These are phyloP conservation scores for Zalophus californianus DNA, from an alignment of 2,797 vertebrate species.

Conservation along the genomic window DNA sequence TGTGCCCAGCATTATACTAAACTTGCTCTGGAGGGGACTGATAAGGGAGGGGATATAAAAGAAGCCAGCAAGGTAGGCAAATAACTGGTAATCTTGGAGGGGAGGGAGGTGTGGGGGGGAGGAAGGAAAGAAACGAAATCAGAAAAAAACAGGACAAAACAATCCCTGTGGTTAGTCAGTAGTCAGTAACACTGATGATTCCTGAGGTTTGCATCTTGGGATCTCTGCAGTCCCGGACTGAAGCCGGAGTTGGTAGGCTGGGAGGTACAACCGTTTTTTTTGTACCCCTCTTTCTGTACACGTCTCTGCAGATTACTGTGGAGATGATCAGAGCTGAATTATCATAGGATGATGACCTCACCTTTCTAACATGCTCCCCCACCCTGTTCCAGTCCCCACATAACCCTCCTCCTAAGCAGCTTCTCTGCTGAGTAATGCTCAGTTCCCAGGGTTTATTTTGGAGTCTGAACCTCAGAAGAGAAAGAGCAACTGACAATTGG, in stretches of 20 bases:
- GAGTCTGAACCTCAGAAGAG: slow-evolving; percentile 4
- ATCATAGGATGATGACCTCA: slow-evolving; percentile 74
- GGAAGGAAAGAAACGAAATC: no score
- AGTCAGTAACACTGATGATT: neutral
- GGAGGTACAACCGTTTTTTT: slow-evolving; percentile 9
- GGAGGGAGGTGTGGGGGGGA: no score
- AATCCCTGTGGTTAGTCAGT: neutral
- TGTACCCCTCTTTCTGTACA: neutral
- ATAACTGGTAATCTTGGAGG: neutral
- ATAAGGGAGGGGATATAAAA: neutral
- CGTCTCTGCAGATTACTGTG: slow-evolving; percentile 52
- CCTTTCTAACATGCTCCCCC: slow-evolving; percentile 46
- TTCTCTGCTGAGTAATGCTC: slow-evolving; percentile 77
- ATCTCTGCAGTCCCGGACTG: neutral
- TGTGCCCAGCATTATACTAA: slow-evolving; percentile 26
- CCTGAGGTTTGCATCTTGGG: slow-evolving; percentile 25
- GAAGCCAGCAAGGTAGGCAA: neutral
- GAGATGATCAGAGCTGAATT: slow-evolving; percentile 48
- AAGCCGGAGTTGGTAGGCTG: neutral
- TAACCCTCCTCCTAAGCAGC: slow-evolving; percentile 27
- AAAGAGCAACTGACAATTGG: slow-evolving; percentile 18
- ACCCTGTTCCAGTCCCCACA: neutral
- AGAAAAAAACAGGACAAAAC: neutral
- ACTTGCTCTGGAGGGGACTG: neutral
- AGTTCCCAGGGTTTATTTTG: slow-evolving; percentile 63